phyloP scores from a whole-genome alignment of 1,140 invertebrate species.

The Meloidogyne floridensis region DNA sequence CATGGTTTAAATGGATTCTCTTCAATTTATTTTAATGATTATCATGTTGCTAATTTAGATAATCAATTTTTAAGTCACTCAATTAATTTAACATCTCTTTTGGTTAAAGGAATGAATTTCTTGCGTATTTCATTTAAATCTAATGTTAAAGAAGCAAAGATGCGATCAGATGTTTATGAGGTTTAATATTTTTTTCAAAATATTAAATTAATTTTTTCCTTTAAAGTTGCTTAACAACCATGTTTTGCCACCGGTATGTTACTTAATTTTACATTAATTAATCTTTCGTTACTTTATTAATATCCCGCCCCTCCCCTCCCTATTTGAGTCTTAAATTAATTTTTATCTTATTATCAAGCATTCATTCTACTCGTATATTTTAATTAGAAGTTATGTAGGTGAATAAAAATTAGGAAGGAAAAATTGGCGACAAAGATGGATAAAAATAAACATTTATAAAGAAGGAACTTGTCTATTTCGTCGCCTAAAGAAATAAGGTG shows the following conservation, averaged over 20 bases:
- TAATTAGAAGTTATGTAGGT: too few relatives aligned
- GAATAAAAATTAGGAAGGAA: too few relatives aligned
- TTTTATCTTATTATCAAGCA: too few relatives aligned
- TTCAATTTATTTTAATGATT: slow-evolving; percentile 24
- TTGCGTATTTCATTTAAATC: slow-evolving; percentile 29
- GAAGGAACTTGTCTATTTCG: too few relatives aligned
- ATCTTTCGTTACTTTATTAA: too few relatives aligned
- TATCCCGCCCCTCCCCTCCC: too few relatives aligned
- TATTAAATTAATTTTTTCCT: neutral
- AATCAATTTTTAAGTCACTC: slow-evolving; percentile 24
- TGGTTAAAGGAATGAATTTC: slow-evolving; percentile 13
- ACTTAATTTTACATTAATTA: neutral
- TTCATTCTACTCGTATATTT: too few relatives aligned
- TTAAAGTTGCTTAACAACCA: slow-evolving; percentile 12
- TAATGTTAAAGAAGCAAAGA: slow-evolving; percentile 5
- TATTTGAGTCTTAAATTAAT: too few relatives aligned
- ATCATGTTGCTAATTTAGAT: slow-evolving; percentile 16
- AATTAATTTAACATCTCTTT: neutral
- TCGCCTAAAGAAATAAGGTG: too few relatives aligned
- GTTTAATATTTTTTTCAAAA: neutral
- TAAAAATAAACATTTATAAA: too few relatives aligned
- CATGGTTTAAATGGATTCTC: slow-evolving; percentile 17
- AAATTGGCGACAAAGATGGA: too few relatives aligned
- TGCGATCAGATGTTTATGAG: slow-evolving; percentile 12
- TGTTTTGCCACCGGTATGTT: slow-evolving; percentile 17